A percentile compares a stretch with the other conserved stretches of the same genome.
Evolutionary conservation across 2,113 vertebrate species (phyloP).

Genomic region (Megaceryle torquata): DNA sequence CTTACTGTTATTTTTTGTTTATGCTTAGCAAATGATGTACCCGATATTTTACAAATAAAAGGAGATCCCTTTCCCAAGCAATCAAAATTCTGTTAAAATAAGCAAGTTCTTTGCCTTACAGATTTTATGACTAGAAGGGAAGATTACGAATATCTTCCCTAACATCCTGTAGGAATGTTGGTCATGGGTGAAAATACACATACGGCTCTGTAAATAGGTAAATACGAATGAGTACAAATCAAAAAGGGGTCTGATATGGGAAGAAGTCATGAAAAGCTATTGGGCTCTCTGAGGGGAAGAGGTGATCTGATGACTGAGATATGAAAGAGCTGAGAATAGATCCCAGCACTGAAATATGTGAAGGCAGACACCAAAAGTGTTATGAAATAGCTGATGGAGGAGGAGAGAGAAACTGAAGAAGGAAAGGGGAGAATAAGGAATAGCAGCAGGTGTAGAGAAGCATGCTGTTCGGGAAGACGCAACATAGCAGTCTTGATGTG

Average conservation of each 20-base stretch:
- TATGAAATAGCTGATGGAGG: neutral
- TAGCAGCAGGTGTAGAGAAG: neutral
- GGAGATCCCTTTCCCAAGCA: neutral
- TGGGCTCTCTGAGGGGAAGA: neutral
- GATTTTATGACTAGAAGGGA: neutral
- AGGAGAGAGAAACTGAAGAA: neutral
- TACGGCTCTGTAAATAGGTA: neutral
- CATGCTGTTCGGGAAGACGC: neutral
- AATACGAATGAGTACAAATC: neutral
- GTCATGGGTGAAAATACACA: accelerated
- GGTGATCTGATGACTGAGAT: neutral
- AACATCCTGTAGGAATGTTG: neutral
- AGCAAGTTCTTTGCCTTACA: neutral
- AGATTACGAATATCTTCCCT: neutral
- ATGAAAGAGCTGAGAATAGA: neutral
- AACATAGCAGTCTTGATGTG: neutral
- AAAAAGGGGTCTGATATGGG: neutral
- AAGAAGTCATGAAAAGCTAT: neutral
- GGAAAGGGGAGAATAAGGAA: neutral
- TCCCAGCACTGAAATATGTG: neutral
- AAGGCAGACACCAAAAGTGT: neutral
- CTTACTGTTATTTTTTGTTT: neutral
- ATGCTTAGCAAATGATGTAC: neutral
- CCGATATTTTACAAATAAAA: neutral
- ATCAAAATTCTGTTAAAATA: neutral